A percentile compares a stretch with the other conserved stretches of the same genome.
These are phyloP conservation scores for Eremophila alpestris DNA, from an alignment of 2,797 vertebrate genomes.

Conservation along the genomic window DNA sequence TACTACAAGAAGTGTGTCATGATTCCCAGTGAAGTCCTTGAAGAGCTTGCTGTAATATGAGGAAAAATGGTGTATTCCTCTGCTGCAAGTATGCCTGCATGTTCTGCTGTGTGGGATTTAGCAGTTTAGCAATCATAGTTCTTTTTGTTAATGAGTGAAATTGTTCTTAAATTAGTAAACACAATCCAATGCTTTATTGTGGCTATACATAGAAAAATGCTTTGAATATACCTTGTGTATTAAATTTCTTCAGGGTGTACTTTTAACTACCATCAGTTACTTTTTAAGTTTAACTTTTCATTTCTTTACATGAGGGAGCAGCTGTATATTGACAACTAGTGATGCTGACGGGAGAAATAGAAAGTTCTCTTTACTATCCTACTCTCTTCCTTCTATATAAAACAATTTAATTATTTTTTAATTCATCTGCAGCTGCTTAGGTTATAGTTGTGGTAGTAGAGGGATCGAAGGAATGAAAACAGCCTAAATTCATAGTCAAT, in stretches of 20 bases:
- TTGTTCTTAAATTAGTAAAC: constrained; percentile 23
- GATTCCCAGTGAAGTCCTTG: constrained; percentile 26
- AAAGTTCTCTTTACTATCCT: constrained; percentile 5
- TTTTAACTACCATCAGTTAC: constrained; percentile 4
- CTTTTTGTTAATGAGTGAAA: neutral
- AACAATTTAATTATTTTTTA: constrained; percentile 61
- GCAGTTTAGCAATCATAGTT: neutral
- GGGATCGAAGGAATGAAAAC: neutral
- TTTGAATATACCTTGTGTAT: neutral
- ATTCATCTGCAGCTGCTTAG: constrained; percentile 58
- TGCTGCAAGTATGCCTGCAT: neutral
- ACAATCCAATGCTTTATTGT: neutral
- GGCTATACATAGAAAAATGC: neutral
- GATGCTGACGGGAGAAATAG: constrained; percentile 17
- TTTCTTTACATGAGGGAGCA: constrained; percentile 21
- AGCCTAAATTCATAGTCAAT: neutral
- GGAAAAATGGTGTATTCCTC: neutral
- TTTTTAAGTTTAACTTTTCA: constrained; percentile 28
- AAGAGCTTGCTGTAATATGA: neutral
- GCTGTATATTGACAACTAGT: constrained; percentile 3
- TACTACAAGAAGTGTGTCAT: neutral
- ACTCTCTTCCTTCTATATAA: neutral
- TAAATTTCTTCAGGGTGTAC: neutral
- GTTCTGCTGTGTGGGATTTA: neutral
- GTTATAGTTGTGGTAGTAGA: neutral